phyloP scores from a whole-genome alignment of 2,888 invertebrate genomes.

The Polia nebulosa region DNA sequence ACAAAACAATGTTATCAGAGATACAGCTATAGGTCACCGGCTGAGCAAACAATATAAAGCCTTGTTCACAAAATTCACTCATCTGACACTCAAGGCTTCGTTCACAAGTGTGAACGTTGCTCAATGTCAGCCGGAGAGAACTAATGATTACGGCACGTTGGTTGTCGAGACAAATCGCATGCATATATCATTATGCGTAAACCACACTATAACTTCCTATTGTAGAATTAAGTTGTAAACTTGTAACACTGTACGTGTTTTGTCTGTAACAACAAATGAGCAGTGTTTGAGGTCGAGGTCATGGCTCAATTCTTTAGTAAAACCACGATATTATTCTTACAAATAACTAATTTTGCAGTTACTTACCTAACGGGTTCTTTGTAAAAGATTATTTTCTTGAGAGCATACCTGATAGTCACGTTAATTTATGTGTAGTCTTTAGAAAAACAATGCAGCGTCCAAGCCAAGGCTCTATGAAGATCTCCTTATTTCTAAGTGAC shows the following conservation, averaged over 20 bases:
- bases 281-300: constrained; percentile 62
- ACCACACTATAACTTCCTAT: constrained; percentile 57
- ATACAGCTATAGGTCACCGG: constrained; percentile 66
- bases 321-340: constrained; percentile 38
- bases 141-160: constrained; percentile 76
- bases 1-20: constrained; percentile 77
- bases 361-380: constrained; percentile 28
- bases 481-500: not conserved
- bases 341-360: constrained; percentile 35
- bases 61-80: constrained; percentile 72
- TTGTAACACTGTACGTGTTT: constrained; percentile 50
- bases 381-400: constrained; percentile 19
- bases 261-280: constrained; percentile 45
- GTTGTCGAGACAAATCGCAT: constrained; percentile 68
- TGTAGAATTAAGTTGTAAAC: constrained; percentile 59
- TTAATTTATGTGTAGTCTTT: constrained; percentile 13
- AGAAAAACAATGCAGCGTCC: constrained; percentile 18
- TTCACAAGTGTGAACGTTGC: constrained; percentile 72
- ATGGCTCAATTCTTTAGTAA: constrained; percentile 32
- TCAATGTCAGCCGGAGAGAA: constrained; percentile 78
- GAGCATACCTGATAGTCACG: constrained; percentile 1
- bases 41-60: constrained; percentile 71
- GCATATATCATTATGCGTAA: constrained; percentile 57
- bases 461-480: constrained; percentile 34
- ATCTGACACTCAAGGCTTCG: constrained; percentile 77